Base-by-base conservation (phyloP, 2,113 vertebrate genomes). In the Zosterops japonicus region DNA sequence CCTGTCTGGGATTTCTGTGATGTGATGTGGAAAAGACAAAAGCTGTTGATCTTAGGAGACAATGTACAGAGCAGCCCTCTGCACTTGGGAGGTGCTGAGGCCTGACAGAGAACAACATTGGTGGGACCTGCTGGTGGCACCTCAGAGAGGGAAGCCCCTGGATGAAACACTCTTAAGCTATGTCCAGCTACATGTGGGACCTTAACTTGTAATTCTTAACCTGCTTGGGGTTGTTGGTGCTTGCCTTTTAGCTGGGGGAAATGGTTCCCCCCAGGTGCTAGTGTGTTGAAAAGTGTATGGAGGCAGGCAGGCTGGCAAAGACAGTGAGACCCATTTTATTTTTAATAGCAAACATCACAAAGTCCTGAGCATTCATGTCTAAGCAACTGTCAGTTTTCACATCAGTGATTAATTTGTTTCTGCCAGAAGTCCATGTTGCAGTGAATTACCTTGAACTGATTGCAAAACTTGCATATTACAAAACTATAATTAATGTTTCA, bases 401-500 rank as follows among this genome's bases (percentile, higher is more conserved):
- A 87, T 74, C 81, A 63, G 44, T 0, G 0, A 78, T 67, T 65
- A 16, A 63, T 93, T 87, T 82, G 78, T 71, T 85, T 84, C 90
- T 94, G 84, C 69, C 78, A 75, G 77, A 84, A 52, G 35, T 46
- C 5, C 5, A 23, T 55, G 68, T 81, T 84, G 24, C 1, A 52
- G 84, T 53, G 90, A 90, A 76, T 84, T 68, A 91, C 65, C 67
- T 44, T 42, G 82, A 91, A 88, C 78, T 60, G 41, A 28, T 80
- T 93, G 94, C 92, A 93, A 94, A 93, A 93, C 65, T 47, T 33
- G 20, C 0, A 0, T 1, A 1, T 95, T 87, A 79, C 87, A 79
- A 90, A 95, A 91, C 53, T 79, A 8, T 91, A 95, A 96, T 87
- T 90, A 91, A 83, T 68, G 70, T 71, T 76, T 82, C 88, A 91